Evolutionary conservation across 2,113 vertebrate species (phyloP).

Genomic region (Calcarius ornatus): DNA sequence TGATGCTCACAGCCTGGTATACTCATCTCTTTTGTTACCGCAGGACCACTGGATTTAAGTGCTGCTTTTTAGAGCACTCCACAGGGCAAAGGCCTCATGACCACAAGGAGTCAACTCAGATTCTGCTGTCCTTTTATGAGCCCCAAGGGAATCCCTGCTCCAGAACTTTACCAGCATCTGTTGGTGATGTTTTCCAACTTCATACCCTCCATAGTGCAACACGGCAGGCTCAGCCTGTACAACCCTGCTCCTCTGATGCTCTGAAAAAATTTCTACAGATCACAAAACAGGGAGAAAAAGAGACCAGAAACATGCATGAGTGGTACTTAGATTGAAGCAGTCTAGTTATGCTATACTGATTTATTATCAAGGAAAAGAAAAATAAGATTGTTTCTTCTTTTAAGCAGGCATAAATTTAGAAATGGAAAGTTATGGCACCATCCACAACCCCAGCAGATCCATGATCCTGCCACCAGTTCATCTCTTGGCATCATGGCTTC

Average conservation of each 20-base stretch:
- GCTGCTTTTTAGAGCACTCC: not conserved
- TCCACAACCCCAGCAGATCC: not conserved
- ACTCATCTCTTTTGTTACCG: rapidly evolving
- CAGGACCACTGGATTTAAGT: not conserved
- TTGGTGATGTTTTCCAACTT: conserved; percentile 78
- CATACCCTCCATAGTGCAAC: conserved; percentile 89
- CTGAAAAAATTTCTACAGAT: conserved; percentile 79
- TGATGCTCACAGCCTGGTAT: not conserved
- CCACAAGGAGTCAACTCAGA: not conserved
- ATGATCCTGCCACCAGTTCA: not conserved
- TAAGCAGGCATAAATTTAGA: not conserved
- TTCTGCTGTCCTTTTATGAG: not conserved
- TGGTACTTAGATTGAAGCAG: not conserved
- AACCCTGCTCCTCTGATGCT: conserved; percentile 74
- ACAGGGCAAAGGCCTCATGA: not conserved
- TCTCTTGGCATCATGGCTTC: not conserved
- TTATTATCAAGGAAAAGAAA: not conserved
- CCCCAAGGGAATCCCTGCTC: not conserved
- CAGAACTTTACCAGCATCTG: conserved; percentile 80
- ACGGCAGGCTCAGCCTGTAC: conserved; percentile 83
- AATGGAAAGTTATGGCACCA: not conserved
- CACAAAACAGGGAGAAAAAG: not conserved
- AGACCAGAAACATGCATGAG: not conserved
- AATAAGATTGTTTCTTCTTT: not conserved
- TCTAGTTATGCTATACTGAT: not conserved